These are phyloP conservation scores for Astyanax mexicanus DNA, from an alignment of 2,797 vertebrate species.

Conservation along the genomic window DNA sequence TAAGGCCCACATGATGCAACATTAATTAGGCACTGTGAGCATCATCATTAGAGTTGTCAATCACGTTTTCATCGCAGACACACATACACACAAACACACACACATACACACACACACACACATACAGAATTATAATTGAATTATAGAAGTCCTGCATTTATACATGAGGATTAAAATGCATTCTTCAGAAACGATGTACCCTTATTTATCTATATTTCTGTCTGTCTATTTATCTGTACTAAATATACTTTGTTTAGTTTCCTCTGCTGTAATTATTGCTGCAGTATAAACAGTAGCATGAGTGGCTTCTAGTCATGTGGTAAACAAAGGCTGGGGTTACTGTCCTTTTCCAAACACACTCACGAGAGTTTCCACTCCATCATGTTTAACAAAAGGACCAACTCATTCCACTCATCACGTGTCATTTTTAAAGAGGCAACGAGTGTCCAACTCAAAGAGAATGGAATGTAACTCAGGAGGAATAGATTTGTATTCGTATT, in stretches of 20 bases:
- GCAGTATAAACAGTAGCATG: too few relatives aligned
- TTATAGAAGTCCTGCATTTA: slow-evolving; percentile 9
- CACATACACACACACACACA: slow-evolving; percentile 8
- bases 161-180: not conserved
- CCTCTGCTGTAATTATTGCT: not conserved
- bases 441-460: too few relatives aligned
- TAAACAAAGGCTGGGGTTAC: too few relatives aligned
- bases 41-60: slow-evolving; percentile 27
- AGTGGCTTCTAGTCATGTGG: too few relatives aligned
- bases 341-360: too few relatives aligned
- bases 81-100: not conserved
- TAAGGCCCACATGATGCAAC: slow-evolving; percentile 26
- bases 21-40: slow-evolving; percentile 27
- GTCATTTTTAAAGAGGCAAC: too few relatives aligned
- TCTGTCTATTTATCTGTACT: not conserved
- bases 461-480: too few relatives aligned
- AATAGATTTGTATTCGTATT: too few relatives aligned
- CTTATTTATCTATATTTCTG: not conserved
- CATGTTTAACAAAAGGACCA: too few relatives aligned
- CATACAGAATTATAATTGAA: slow-evolving; percentile 13
- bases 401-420: too few relatives aligned
- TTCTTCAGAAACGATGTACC: not conserved
- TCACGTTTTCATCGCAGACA: slow-evolving; percentile 1
- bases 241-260: too few relatives aligned
- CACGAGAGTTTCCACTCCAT: too few relatives aligned